These are phyloP conservation scores for Meandrusa payeni DNA, from an alignment of 2,888 invertebrate genomes.

Conservation along the genomic window DNA sequence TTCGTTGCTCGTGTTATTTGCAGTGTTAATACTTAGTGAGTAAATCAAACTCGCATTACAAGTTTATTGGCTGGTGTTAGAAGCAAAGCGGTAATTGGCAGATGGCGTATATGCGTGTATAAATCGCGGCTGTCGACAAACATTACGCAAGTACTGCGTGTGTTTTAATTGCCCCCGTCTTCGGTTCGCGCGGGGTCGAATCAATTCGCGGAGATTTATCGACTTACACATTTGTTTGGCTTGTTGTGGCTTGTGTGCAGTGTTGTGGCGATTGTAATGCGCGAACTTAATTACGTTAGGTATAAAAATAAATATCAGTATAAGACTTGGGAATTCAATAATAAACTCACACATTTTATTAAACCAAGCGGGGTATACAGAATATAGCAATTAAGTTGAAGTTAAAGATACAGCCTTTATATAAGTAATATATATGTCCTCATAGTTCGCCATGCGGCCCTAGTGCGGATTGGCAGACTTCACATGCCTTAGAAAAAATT, in stretches of 20 bases:
- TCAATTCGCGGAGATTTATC: constrained; percentile 21
- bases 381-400: too few species aligned
- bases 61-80: constrained; percentile 8
- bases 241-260: constrained; percentile 19
- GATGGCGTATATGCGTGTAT: constrained; percentile 6
- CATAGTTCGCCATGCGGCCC: too few species aligned
- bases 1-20: constrained; percentile 8
- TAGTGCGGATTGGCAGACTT: too few species aligned
- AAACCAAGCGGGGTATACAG: too few species aligned
- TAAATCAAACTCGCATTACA: constrained; percentile 10
- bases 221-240: constrained; percentile 20
- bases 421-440: too few species aligned
- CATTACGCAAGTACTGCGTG: constrained; percentile 18
- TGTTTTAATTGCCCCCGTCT: constrained; percentile 23
- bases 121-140: constrained; percentile 13
- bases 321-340: too few species aligned
- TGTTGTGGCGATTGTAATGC: background rate
- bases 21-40: background rate
- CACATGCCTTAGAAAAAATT: too few species aligned
- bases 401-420: too few species aligned
- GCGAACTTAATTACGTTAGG: constrained; percentile 1
- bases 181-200: constrained; percentile 17
- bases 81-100: constrained; percentile 7
- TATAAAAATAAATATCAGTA: too few species aligned
- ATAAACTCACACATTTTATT: too few species aligned